Evolutionary conservation across 2,797 vertebrate genomes (phyloP).

Genomic region (Remorina albescens): DNA sequence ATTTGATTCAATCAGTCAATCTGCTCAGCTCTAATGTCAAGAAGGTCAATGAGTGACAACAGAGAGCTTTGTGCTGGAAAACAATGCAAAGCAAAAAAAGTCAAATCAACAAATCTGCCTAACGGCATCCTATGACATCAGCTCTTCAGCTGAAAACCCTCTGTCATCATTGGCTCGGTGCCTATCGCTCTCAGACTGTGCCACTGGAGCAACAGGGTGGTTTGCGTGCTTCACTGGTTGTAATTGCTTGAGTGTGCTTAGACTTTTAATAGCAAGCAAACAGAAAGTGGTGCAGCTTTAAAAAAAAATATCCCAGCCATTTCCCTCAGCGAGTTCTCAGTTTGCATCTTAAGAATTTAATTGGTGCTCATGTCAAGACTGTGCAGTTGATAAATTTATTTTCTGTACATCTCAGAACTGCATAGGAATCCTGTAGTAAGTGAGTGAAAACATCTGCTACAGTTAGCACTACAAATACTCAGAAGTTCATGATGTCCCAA

Average conservation of each 20-base stretch:
- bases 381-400: constrained; percentile 2
- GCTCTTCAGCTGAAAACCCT: constrained; percentile 44
- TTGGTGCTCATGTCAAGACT: not conserved
- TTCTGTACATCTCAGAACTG: constrained; percentile 10
- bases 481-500: constrained; percentile 52
- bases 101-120: constrained; percentile 40
- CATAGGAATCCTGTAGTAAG: constrained; percentile 12
- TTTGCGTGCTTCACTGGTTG: constrained; percentile 59
- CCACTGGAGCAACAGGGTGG: constrained; percentile 64
- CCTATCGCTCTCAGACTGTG: constrained; percentile 82
- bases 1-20: constrained; percentile 61
- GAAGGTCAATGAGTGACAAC: constrained; percentile 17
- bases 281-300: constrained; percentile 23
- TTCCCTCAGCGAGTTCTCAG: constrained; percentile 7
- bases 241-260: constrained; percentile 59
- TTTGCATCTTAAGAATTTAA: constrained; percentile 12
- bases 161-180: constrained; percentile 76
- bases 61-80: constrained; percentile 9
- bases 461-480: constrained; percentile 13
- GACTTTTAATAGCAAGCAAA: constrained; percentile 47
- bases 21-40: constrained; percentile 12
- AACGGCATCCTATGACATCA: constrained; percentile 65
- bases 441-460: constrained; percentile 13
- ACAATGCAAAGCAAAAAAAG: not conserved
- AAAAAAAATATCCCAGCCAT: constrained; percentile 9